Conservation (phyloP, 2,797 vertebrate genomes). For the Hapalemur alaotrensis region DNA sequence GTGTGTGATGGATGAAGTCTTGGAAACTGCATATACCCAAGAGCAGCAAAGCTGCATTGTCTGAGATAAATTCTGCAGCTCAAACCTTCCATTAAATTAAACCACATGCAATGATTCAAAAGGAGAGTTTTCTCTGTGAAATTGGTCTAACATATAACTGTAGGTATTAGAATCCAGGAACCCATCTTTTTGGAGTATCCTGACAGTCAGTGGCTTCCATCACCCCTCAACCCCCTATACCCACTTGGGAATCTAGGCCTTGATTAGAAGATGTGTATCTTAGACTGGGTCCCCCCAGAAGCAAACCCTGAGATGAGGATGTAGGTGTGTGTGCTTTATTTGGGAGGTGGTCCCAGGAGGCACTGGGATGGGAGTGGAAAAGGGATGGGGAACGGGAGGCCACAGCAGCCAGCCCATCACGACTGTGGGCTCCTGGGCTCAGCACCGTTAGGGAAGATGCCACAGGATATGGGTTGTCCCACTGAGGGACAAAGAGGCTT, state of each 20-base stretch:
- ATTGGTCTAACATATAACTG: neutral
- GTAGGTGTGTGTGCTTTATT: neutral
- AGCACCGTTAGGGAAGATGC: neutral
- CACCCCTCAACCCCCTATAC: neutral
- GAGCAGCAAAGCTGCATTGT: neutral
- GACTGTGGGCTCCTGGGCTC: neutral
- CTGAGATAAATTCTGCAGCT: neutral
- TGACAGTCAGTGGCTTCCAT: neutral
- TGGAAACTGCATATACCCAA: neutral
- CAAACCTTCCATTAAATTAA: neutral
- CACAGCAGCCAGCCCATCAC: accelerated
- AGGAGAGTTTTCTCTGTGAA: neutral
- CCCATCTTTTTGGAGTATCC: neutral
- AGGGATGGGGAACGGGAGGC: too few relatives aligned
- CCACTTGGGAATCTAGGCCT: neutral
- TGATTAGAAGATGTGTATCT: neutral
- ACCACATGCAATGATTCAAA: neutral
- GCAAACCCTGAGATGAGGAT: neutral
- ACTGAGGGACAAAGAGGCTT: neutral
- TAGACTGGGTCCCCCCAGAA: neutral
- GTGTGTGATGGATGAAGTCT: neutral
- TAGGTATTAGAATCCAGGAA: neutral
- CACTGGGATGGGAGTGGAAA: too few relatives aligned
- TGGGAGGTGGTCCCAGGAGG: neutral
- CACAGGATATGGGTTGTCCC: too few relatives aligned